Evolutionary conservation across 1,140 invertebrate species (phyloP), one percentile per base, ranked within the genome.

Genomic region (Helicoverpa zea): DNA sequence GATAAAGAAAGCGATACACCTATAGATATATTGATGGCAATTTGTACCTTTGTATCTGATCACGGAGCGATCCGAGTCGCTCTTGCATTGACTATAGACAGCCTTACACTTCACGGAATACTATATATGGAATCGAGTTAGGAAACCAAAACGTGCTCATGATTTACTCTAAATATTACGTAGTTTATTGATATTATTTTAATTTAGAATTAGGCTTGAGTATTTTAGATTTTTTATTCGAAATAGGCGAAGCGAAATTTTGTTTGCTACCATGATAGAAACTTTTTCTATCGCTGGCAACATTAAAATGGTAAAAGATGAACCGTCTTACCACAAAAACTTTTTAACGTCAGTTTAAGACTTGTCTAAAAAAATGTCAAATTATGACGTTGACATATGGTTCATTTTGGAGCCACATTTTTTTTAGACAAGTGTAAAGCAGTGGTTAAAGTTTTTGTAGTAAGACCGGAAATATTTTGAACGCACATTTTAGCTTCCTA

Each of bases 41-140:
- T 91, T 92, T 91, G 91, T 92, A 91, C 90, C 89, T 87, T 91
- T 77, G 82, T 86, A 74, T 79, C 77, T 79, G 72, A 78, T 80
- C 73, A 77, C 73, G 70, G 68, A 84, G 73, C 73, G 47, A 52
- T 61, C 64, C n/a, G 58, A 3, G 70, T 56, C 52, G 52, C 52
- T 64, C 49, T 61, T 66, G 61, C 61, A 66, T 54, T 66, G 75
- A 75, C 59, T 54, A n/a, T 23, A 23, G 58, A 47, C 2, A 2
- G 3, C 3, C 43, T 47, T 43, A 47, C 73, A 52, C 52, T 47
- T 23, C 43, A 18, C 35, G 49, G 54, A 75, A 75, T 75, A 75
- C 58, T 75, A 58, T 63, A n/a, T 30, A 18, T 10, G 58, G 7
- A 16, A 12, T 29, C 43, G 16, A 63, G 58, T 61, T 61, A 52